Evolutionary conservation across 2,888 invertebrate genomes (phyloP), one percentile per base, ranked within the genome.

Genomic region (Gandaritis pyraliata): DNA sequence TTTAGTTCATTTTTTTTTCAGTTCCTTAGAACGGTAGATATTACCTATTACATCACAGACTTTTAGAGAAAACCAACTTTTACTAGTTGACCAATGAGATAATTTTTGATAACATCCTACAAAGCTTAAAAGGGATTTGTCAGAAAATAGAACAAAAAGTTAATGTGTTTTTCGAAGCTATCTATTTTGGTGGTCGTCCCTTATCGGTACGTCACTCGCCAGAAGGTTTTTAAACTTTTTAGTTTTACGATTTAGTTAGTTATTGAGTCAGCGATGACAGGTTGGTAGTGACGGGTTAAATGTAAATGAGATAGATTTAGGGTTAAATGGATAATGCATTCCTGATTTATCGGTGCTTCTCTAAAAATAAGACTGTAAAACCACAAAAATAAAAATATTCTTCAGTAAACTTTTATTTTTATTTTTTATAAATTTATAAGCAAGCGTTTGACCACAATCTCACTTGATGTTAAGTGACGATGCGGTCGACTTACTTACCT

Each of bases 151-250:
- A 64, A 67, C 64, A 65, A 67, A 69, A 65, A 67, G 50, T 82
- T 88, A 87, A 90, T 87, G 88, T 77, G 81, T 86, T 86, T 81
- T 81, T 82, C 72, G 65, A 69, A 73, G 73, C 73, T 85, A 85
- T 88, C 73, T 85, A 85, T 88, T 88, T 85, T 77, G 85, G 87
- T 85, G 86, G 85, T 81, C 82, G 67, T 63, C 72, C 65, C 82
- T 87, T 89, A 89, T 89, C 90, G 77, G 68, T 59, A 55, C 77
- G 87, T 90, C 90, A 83, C 78, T 90, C 90, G 79, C 70, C 87
- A 72, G 69, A 68, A 72, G 70, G 78, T 84, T 87, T 59, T 85
- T 82, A 78, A 71, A 74, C 75, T 77, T 78, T 79, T 65, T 67
- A 56, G 61, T 69, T 70, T 62, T 64, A 64, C 59, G 61, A 55